Percentiles rank a stretch among this genome's conserved stretches.
These are phyloP conservation scores for Lonchura striata DNA, from an alignment of 2,113 vertebrate genomes.

Conservation along the genomic window DNA sequence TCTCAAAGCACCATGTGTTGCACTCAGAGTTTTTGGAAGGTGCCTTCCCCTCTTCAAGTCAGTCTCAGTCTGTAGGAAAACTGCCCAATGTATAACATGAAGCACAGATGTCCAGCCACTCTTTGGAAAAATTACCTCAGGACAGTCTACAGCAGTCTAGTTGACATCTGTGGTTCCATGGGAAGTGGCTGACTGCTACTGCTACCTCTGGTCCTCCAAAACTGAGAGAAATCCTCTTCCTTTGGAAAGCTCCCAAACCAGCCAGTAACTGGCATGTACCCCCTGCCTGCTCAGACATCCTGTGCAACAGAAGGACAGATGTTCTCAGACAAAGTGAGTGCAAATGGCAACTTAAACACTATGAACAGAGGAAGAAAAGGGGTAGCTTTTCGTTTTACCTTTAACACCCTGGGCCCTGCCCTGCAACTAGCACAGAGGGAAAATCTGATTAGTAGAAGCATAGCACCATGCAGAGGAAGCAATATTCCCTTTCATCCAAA, in stretches of 20 bases:
- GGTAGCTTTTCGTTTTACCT: not conserved
- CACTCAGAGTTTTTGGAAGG: not conserved
- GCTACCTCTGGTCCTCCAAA: not conserved
- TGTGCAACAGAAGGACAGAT: not conserved
- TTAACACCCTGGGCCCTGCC: not conserved
- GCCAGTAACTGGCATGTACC: not conserved
- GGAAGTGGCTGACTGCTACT: not conserved
- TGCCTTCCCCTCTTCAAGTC: not conserved
- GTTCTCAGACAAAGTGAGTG: not conserved
- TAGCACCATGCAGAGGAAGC: not conserved
- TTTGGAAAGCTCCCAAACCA: not conserved
- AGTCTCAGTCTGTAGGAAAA: not conserved
- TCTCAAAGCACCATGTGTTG: fast-evolving
- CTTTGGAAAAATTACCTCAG: not conserved
- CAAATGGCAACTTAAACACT: not conserved
- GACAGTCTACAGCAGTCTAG: not conserved
- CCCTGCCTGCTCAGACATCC: not conserved
- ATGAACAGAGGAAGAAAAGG: not conserved
- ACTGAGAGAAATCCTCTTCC: not conserved
- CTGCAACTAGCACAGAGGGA: not conserved
- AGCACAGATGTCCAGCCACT: not conserved
- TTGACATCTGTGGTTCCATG: not conserved
- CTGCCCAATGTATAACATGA: not conserved
- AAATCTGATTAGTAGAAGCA: not conserved
- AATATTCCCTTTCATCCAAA: not conserved